Evolutionary conservation across 2,888 invertebrate species (phyloP), one percentile per base, ranked within the genome.

Genomic region (Harpalus rufipes): DNA sequence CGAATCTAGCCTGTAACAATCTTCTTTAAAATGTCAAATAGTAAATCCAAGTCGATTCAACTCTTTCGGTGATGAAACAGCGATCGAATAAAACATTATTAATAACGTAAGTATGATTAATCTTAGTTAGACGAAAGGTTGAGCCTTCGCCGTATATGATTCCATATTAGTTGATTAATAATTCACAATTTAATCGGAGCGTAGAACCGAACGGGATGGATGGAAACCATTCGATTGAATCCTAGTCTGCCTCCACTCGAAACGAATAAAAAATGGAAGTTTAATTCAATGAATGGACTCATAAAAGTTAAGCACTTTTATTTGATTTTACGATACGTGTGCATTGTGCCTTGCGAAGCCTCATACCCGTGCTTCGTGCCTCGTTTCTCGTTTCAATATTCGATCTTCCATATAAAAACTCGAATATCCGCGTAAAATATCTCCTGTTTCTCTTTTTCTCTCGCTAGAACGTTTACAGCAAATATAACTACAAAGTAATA

Each of bases 261-360:
- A 41, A 79, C 79, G 56, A 85, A 80, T 85, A 85, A 85, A 85
- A 85, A 80, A 80, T 85, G 39, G 84, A 68, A 72, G 58, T 85
- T 80, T 80, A 85, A 80, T 80, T 80, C 85, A 85, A 85, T 85
- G 85, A 85, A 85, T 85, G 85, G 72, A 59, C 80, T 72, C 85
- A 72, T 85, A 85, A 85, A 85, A 85, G 85, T 85, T 85, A 85
- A 85, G 85, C 79, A 85, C 85, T 85, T 85, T 85, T 79, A 85
- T 85, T 85, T 80, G 85, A 79, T 85, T 85, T 85, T 72, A 80
- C 85, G 72, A 85, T 68, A 80, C 56, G 51, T 44, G 59, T 59
- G 83, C 44, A 65, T 65, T 81, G 81, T 82, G 58, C 63, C 63
- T 78, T 68, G 39, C 68, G 68, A 68, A 12, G 6, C 39, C 68